Conservation (phyloP, 30 jellyfish, hydroid and myxozoan genomes). For the Cassiopea andromeda region DNA sequence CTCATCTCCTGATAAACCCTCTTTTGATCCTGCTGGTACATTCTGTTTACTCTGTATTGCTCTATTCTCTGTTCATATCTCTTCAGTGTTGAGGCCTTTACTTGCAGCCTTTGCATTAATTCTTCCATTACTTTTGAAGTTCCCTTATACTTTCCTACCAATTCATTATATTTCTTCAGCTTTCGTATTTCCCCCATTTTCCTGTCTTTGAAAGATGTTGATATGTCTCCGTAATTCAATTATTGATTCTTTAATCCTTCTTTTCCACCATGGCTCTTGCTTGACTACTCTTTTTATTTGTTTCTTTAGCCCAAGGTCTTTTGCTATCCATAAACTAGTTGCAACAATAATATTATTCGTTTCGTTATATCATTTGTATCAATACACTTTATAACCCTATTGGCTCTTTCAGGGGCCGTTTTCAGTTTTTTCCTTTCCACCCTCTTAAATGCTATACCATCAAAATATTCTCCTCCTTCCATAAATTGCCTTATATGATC, state of each 20-base stretch:
- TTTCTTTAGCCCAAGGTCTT: not conserved
- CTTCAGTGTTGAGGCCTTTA: constrained; percentile 5
- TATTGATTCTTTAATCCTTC: not conserved
- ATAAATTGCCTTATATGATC: too few relatives aligned
- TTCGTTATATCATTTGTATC: too few relatives aligned
- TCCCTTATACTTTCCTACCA: not conserved
- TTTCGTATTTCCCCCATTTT: not conserved
- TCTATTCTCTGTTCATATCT: constrained; percentile 8
- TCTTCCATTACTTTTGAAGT: not conserved
- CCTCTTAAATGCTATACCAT: too few relatives aligned
- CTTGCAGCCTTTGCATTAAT: constrained; percentile 5
- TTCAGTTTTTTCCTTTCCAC: too few relatives aligned
- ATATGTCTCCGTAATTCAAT: not conserved
- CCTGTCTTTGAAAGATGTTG: not conserved
- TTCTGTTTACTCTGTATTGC: constrained; percentile 2
- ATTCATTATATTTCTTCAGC: not conserved
- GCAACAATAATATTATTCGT: not conserved
- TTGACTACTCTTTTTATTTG: not conserved
- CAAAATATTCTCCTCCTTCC: too few relatives aligned
- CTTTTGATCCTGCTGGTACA: constrained; percentile 7
- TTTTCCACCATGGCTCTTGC: not conserved
- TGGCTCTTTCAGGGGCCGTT: too few relatives aligned
- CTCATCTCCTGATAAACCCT: not conserved
- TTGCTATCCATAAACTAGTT: not conserved
- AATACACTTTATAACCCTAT: too few relatives aligned